phyloP scores from a whole-genome alignment of 64 coral and sea anemone species.

The Montipora foliosa region DNA sequence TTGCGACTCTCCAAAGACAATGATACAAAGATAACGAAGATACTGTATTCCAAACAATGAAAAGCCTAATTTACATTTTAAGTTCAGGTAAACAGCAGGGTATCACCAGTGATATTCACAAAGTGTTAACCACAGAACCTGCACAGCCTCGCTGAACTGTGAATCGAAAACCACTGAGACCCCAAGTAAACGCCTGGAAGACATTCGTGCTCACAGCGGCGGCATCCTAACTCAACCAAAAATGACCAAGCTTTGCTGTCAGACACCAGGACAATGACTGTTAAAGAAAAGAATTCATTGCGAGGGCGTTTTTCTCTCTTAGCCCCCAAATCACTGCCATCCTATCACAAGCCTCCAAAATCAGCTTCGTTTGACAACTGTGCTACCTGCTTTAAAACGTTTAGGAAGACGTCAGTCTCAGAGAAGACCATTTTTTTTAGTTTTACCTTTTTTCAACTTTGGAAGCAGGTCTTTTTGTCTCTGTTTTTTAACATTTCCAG shows the following conservation, averaged over 20 bases:
- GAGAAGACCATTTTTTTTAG: not conserved
- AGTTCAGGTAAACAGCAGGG: constrained; percentile 10
- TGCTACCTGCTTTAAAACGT: not conserved
- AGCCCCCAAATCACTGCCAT: not conserved
- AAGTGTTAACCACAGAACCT: constrained; percentile 4
- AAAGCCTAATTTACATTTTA: constrained; percentile 44
- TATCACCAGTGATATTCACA: not conserved
- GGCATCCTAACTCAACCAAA: not conserved
- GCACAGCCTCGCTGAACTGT: not conserved
- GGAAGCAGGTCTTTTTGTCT: no score
- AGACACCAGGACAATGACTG: not conserved
- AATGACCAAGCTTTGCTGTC: not conserved
- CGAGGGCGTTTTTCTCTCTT: not conserved
- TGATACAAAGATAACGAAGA: not conserved
- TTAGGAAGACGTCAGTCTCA: not conserved
- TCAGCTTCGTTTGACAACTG: not conserved
- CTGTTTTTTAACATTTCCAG: no score
- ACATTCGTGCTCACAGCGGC: not conserved
- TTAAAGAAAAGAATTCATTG: not conserved
- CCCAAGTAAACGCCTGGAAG: not conserved
- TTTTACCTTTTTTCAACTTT: no score
- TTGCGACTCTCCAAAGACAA: not conserved
- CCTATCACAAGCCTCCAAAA: not conserved
- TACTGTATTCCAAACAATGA: constrained; percentile 3
- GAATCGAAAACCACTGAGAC: not conserved